Evolutionary conservation across 2,888 invertebrate genomes (phyloP).

Genomic region (Drosophila anomalata): DNA sequence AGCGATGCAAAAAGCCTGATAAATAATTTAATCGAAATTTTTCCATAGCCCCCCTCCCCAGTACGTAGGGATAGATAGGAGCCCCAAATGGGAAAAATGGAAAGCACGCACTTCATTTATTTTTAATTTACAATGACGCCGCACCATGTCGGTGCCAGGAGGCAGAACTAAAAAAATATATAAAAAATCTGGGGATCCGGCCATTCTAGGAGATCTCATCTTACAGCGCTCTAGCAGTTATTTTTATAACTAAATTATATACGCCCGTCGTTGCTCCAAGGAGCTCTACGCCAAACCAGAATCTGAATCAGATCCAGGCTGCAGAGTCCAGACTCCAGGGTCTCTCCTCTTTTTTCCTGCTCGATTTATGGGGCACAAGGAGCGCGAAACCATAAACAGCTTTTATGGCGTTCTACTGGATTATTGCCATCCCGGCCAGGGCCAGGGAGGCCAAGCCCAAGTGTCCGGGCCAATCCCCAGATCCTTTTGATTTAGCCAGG

Average conservation of each 20-base stretch:
- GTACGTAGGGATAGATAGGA: background rate
- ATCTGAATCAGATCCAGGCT: slow-evolving; percentile 32
- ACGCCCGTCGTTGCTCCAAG: slow-evolving; percentile 57
- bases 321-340: slow-evolving; percentile 2
- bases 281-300: slow-evolving; percentile 16
- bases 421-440: slow-evolving; percentile 59
- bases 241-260: slow-evolving; percentile 83
- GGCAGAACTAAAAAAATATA: slow-evolving; percentile 9
- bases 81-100: slow-evolving; percentile 37
- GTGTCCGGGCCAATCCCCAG: slow-evolving; percentile 34
- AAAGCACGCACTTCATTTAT: slow-evolving; percentile 76
- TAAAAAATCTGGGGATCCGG: slow-evolving; percentile 21
- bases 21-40: slow-evolving; percentile 80
- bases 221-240: slow-evolving; percentile 77
- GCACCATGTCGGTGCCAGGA: slow-evolving; percentile 56
- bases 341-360: slow-evolving; percentile 58
- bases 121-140: slow-evolving; percentile 79
- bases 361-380: slow-evolving; percentile 81
- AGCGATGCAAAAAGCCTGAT: slow-evolving; percentile 64
- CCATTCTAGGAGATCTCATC: slow-evolving; percentile 70
- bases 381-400: slow-evolving; percentile 83
- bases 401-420: slow-evolving; percentile 83
- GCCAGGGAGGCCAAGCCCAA: slow-evolving; percentile 33
- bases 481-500: slow-evolving; percentile 65
- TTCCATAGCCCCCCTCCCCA: slow-evolving; percentile 49